Evolutionary conservation across 92 coral and sea anemone species (phyloP).

Genomic region (Palythoa heliodiscus): DNA sequence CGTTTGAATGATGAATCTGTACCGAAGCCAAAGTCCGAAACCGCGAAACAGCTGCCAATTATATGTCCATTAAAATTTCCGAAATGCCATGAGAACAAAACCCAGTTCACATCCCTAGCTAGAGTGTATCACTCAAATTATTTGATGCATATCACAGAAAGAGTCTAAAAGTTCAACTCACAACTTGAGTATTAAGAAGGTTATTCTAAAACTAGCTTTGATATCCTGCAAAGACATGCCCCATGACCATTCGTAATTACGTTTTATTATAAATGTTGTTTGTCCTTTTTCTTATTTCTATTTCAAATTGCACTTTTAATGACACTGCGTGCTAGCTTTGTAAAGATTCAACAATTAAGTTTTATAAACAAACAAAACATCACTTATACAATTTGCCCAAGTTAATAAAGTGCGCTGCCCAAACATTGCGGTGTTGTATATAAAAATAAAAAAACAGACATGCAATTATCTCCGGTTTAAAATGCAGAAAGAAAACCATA

Average conservation of each 20-base stretch:
- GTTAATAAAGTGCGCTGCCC: constrained; percentile 30
- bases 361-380: constrained; percentile 63
- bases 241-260: not conserved
- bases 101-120: not conserved
- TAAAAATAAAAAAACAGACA: not conserved
- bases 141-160: not conserved
- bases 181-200: not conserved
- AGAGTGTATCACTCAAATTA: not conserved
- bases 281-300: not conserved
- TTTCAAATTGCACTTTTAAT: not conserved
- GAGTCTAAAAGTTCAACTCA: not conserved
- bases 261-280: not conserved
- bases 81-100: constrained; percentile 15
- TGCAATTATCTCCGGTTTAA: not conserved
- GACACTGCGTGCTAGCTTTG: not conserved
- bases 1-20: not conserved
- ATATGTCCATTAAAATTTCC: constrained; percentile 38
- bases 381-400: constrained; percentile 33
- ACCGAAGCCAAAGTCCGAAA: not conserved
- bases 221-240: not conserved
- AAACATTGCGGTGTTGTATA: not conserved
- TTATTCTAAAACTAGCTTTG: not conserved
- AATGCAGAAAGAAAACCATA: not conserved
- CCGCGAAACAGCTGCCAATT: constrained; percentile 8
- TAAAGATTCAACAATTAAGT: constrained; percentile 49